Evolutionary conservation across 2,888 invertebrate genomes (phyloP), one percentile per base, ranked within the genome.

Genomic region (Ichneumoninae sp.): DNA sequence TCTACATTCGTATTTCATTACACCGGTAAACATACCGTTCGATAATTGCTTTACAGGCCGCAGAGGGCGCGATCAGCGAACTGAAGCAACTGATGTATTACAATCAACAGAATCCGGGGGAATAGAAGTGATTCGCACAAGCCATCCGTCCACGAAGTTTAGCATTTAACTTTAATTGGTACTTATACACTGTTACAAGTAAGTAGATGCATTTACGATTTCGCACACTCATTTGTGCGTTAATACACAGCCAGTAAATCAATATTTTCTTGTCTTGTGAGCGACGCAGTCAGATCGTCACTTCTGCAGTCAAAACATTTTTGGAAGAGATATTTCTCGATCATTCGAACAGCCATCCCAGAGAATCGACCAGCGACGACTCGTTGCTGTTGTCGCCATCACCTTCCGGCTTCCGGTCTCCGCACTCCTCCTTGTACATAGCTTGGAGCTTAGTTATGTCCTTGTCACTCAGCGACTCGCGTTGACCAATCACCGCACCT

Each of bases 401-500:
- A 13, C 57, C 70, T 22, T 80, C 79, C 10, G 80, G 82, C 68
- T 85, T 60, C 40, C 91, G 89, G 33, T 82, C 75, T n/a, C 79
- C 80, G 72, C 93, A 93, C 70, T 92, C 89, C 5, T 93, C 87
- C 65, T 94, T 93, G 88, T 96, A 96, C 96, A 96, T 96, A 89
- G 94, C 94, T 85, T 95, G 95, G 13, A 96, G 90, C 90, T 96
- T 96, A 85, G 93, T 90, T 6, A 94, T 91, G 84, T 96, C 96
- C 86, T 95, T 95, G 47, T 94, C 94, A 30, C 96, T 96, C 62
- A 96, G 92, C 54, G 95, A 95, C 65, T 93, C 85, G 87, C 96
- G 94, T 91, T 96, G 96, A 1, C 96, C 96, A 70, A 96, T 95
- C 82, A 91, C 90, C 7, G 94, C 95, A 65, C 94, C 92, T 1